Conservation (phyloP, 2,797 vertebrate species). For the Pitangus sulphuratus region DNA sequence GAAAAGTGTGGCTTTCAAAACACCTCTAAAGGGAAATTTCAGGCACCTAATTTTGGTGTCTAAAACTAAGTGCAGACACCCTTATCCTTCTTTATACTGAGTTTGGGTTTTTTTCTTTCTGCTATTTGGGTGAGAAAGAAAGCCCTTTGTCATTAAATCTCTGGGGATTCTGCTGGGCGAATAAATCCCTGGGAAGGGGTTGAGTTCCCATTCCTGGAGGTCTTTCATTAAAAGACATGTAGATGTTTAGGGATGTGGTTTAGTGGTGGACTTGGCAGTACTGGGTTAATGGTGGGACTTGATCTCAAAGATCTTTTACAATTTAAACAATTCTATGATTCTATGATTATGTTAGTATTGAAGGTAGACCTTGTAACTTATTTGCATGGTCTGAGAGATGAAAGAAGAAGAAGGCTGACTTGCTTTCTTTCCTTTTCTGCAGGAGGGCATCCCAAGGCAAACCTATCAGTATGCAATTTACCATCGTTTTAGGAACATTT, state of each 20-base stretch:
- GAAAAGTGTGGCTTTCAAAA: neutral
- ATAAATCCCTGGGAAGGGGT: neutral
- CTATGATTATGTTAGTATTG: neutral
- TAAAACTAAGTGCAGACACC: neutral
- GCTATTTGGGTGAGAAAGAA: neutral
- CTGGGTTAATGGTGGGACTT: neutral
- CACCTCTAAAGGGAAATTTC: neutral
- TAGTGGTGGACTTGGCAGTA: neutral
- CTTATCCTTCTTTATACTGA: neutral
- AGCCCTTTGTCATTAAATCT: neutral
- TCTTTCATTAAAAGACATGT: neutral
- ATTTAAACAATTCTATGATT: neutral
- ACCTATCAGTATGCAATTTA: neutral
- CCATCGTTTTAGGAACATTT: neutral
- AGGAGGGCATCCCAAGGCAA: neutral
- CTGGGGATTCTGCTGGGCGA: neutral
- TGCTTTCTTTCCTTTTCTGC: neutral
- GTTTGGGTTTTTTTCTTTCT: no score
- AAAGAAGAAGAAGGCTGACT: neutral
- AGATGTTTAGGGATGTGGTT: neutral
- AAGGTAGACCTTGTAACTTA: neutral
- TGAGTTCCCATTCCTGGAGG: neutral
- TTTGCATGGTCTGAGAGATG: neutral
- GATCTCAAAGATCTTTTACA: neutral
- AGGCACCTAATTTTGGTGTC: neutral